These are phyloP conservation scores for Acrocyrtus sp. DNA, from an alignment of 2,888 invertebrate genomes.

Conservation along the genomic window DNA sequence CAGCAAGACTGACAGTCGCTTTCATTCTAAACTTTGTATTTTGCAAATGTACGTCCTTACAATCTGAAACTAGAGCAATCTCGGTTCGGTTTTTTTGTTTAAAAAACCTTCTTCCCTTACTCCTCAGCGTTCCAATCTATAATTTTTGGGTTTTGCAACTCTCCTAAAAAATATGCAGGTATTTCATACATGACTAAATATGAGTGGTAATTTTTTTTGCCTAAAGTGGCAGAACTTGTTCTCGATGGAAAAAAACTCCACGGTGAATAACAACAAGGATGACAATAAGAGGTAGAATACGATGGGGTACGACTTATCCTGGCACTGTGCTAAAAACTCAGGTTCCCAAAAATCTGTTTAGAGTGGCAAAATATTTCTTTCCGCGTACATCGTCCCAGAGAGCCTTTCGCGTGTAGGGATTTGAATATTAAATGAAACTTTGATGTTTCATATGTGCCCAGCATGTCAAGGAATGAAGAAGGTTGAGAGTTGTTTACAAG, in stretches of 20 bases:
- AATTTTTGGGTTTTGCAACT: conserved; percentile 1
- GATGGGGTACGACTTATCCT: neutral
- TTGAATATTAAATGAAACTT: neutral
- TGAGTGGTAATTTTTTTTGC: neutral
- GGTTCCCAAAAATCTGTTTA: neutral
- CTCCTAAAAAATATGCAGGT: conserved; percentile 31
- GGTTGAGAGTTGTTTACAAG: neutral
- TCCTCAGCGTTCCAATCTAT: neutral
- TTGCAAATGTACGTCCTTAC: neutral
- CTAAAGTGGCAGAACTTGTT: too few relatives aligned
- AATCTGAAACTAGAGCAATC: neutral
- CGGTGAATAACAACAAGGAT: neutral
- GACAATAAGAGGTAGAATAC: neutral
- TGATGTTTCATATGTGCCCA: neutral
- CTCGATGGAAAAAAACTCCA: conserved; percentile 21
- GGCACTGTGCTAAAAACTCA: neutral
- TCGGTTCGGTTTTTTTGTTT: neutral
- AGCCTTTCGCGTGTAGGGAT: neutral
- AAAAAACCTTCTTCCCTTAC: neutral
- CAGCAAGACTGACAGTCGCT: too few relatives aligned
- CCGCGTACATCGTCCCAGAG: too few relatives aligned
- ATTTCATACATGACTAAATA: conserved; percentile 39
- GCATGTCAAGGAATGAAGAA: neutral
- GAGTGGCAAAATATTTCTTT: neutral
- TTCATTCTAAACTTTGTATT: conserved; percentile 3